Base-by-base conservation (phyloP, 2,113 vertebrate genomes). In the Aspidoscelis tigris region DNA sequence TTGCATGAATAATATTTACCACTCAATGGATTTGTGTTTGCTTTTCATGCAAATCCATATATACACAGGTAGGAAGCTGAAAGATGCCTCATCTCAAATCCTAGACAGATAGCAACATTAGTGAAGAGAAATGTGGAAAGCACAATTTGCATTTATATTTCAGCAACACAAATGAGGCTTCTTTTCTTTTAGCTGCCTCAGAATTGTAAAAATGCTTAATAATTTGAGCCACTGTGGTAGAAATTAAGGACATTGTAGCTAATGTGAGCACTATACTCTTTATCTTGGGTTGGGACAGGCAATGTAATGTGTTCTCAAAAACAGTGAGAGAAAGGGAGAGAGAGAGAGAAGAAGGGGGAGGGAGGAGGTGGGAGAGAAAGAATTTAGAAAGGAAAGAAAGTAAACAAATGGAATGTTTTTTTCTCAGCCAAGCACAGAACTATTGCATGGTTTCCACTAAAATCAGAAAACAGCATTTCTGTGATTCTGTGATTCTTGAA, bases 401-500 rank as follows among this genome's bases (percentile, higher is more conserved):
- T 44, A 71, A 26, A 43, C 18, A 16, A 21, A 21, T 18, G n/a
- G 58, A 12, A 3, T 8, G 10, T 58, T 7, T 66, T 39, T 22
- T 58, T 71, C 33, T 33, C 33, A 33, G 21, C 10, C 22, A 71
- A 9, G 4, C 39, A 71, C 12, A 47, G 22, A 78, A 72, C 10
- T 5, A 6, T 43, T 72, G 64, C 22, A 10, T 5, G 61, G 26
- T 47, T 72, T 84, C 55, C 74, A 12, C 55, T 61, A 64, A 73
- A 44, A 74, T n/a, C 39, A 64, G 39, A 64, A n/a, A 9, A 64
- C 24, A 39, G 18, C 66, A 22, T n/a, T 64, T 44, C 70, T n/a
- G 70, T 74, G 26, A 84, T 64, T 44, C 70, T n/a, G 70, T 74
- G 26, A 84, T 39, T 11, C 53, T 64, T 82, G 64, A 72, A 78